These are phyloP conservation scores for Ophion ellenae DNA, from an alignment of 2,888 invertebrate species.

Conservation along the genomic window DNA sequence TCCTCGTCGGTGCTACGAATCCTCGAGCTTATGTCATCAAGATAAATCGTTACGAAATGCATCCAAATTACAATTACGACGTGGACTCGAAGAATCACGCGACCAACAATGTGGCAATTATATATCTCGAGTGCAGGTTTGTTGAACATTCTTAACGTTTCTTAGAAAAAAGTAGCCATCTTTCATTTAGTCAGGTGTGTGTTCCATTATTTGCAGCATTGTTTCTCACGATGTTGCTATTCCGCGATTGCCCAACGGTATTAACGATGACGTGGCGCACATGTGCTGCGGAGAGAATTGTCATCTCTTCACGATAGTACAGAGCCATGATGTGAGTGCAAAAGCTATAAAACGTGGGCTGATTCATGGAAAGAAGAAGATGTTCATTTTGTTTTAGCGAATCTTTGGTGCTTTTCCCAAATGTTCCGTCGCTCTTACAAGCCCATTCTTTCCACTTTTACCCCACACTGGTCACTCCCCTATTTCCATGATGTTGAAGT, in stretches of 20 bases:
- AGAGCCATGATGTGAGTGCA: slow-evolving; percentile 61
- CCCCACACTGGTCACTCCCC: too few species aligned
- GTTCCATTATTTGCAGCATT: slow-evolving; percentile 62
- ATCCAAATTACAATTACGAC: slow-evolving; percentile 70
- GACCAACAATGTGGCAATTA: slow-evolving; percentile 69
- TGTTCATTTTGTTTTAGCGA: neutral
- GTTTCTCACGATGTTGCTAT: slow-evolving; percentile 45
- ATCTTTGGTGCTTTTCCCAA: neutral
- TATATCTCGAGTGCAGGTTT: slow-evolving; percentile 72
- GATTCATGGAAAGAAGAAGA: neutral
- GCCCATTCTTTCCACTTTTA: too few species aligned
- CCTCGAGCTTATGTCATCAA: slow-evolving; percentile 69
- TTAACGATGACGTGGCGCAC: slow-evolving; percentile 71
- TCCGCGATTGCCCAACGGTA: slow-evolving; percentile 67
- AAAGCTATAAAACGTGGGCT: neutral
- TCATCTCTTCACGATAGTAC: slow-evolving; percentile 68
- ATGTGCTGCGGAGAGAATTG: slow-evolving; percentile 71
- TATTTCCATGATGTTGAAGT: too few species aligned
- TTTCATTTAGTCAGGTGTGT: neutral
- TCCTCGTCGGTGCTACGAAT: slow-evolving; percentile 68
- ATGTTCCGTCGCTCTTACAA: neutral
- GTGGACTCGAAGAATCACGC: slow-evolving; percentile 65
- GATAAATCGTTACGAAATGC: slow-evolving; percentile 69
- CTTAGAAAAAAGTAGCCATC: neutral
- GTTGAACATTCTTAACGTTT: slow-evolving; percentile 18